These are phyloP conservation scores for Eubasilissa regina DNA, from an alignment of 1,140 invertebrate species.

Conservation along the genomic window DNA sequence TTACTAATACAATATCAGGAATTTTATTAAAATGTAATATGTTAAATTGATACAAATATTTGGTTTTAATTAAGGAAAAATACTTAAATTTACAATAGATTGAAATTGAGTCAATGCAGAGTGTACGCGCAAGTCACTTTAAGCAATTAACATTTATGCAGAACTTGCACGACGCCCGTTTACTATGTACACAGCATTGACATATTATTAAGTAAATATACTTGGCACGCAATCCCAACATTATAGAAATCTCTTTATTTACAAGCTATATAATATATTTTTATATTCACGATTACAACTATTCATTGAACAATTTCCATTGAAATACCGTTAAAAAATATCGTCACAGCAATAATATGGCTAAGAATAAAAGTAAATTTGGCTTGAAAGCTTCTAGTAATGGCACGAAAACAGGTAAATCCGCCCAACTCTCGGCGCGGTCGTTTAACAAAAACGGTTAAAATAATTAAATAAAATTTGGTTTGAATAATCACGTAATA, in stretches of 20 bases:
- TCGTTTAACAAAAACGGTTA: neutral
- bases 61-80: conserved; percentile 33
- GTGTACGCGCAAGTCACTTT: neutral
- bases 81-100: conserved; percentile 21
- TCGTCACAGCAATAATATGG: neutral
- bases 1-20: conserved; percentile 43
- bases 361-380: neutral
- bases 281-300: conserved; percentile 11
- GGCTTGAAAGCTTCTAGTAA: conserved; percentile 11
- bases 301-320: conserved; percentile 14
- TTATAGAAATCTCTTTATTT: conserved; percentile 26
- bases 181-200: conserved; percentile 16
- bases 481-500: conserved; percentile 12
- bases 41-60: conserved; percentile 31
- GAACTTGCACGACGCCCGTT: neutral
- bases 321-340: conserved; percentile 7
- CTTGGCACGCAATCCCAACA: conserved; percentile 13
- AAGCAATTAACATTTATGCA: neutral
- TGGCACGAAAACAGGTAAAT: conserved; percentile 1
- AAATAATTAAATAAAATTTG: conserved; percentile 29
- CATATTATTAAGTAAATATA: conserved; percentile 27
- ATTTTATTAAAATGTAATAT: conserved; percentile 35
- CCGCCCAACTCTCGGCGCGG: neutral
- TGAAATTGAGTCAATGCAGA: conserved; percentile 10
- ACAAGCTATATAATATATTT: neutral